A percentile compares a stretch with the other conserved stretches of the same genome.
These are phyloP conservation scores for Eudasyphora cyanicolor DNA, from an alignment of 2,888 invertebrate species.

Conservation along the genomic window DNA sequence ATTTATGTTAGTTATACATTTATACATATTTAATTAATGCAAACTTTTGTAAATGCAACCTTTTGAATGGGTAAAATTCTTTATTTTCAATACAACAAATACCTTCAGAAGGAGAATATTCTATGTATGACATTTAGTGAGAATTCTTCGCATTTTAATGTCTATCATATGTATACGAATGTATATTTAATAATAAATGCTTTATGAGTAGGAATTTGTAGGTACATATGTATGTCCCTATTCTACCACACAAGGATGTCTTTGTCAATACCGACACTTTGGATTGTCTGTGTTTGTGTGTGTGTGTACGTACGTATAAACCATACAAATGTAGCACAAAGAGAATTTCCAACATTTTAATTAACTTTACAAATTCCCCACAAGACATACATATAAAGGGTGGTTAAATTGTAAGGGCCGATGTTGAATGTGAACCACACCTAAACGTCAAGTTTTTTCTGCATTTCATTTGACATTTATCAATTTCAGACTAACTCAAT, in stretches of 20 bases:
- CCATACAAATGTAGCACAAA: conserved; percentile 23
- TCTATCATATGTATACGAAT: background rate
- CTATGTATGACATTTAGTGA: background rate
- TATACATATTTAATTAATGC: conserved; percentile 28
- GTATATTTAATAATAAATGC: background rate
- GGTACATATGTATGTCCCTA: background rate
- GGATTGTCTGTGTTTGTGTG: background rate
- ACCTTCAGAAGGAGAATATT: background rate
- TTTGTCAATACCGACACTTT: background rate
- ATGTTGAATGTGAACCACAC: no score
- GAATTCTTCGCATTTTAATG: background rate
- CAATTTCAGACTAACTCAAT: no score
- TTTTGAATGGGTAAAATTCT: background rate
- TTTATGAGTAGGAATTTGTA: background rate
- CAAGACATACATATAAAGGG: background rate
- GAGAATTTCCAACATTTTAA: conserved; percentile 50
- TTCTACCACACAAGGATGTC: background rate
- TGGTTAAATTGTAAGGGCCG: no score
- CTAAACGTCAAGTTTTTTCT: no score
- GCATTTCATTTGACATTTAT: no score
- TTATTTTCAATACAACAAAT: conserved; percentile 19
- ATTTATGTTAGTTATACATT: background rate
- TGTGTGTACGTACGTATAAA: background rate
- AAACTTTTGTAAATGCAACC: conserved; percentile 24
- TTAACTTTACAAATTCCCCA: conserved; percentile 31